Percentiles rank a stretch among this genome's conserved stretches.
Evolutionary conservation across 2,888 invertebrate species (phyloP).

Genomic region (Crossocerus cetratus): DNA sequence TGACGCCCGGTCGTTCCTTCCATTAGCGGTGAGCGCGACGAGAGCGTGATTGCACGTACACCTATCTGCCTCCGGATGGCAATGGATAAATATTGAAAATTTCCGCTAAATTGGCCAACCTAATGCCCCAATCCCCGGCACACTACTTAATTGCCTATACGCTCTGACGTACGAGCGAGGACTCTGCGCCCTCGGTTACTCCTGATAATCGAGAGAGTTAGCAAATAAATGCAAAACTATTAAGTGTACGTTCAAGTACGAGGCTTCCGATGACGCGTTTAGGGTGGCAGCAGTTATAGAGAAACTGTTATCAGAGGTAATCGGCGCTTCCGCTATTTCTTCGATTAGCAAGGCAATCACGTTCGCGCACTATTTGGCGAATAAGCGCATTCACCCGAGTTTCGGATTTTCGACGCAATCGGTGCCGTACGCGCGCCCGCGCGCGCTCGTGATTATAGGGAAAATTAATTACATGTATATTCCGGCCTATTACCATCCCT

Average conservation of each 20-base stretch:
- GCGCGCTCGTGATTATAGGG: neutral
- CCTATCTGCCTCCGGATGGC: neutral
- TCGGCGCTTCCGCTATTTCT: neutral
- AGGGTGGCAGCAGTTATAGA: neutral
- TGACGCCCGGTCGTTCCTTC: constrained; percentile 40
- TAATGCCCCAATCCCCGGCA: constrained; percentile 8
- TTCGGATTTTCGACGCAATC: constrained; percentile 7
- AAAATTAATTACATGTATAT: constrained; percentile 24
- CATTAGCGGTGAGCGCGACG: constrained; percentile 31
- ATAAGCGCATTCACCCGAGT: neutral
- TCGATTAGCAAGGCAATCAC: neutral
- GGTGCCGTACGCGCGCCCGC: neutral
- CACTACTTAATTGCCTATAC: constrained; percentile 44
- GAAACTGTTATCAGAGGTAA: constrained; percentile 1
- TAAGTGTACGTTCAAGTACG: neutral
- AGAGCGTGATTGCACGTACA: constrained; percentile 10
- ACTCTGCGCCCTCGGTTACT: no score
- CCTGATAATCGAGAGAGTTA: no score
- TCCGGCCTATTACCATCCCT: constrained; percentile 4
- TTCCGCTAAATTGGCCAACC: constrained; percentile 35
- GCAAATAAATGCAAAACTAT: no score
- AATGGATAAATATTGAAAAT: constrained; percentile 42
- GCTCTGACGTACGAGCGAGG: neutral
- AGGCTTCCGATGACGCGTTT: neutral
- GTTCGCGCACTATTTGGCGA: neutral